Conservation (phyloP, 2,888 invertebrate species). For the Drosophila longiperda region DNA sequence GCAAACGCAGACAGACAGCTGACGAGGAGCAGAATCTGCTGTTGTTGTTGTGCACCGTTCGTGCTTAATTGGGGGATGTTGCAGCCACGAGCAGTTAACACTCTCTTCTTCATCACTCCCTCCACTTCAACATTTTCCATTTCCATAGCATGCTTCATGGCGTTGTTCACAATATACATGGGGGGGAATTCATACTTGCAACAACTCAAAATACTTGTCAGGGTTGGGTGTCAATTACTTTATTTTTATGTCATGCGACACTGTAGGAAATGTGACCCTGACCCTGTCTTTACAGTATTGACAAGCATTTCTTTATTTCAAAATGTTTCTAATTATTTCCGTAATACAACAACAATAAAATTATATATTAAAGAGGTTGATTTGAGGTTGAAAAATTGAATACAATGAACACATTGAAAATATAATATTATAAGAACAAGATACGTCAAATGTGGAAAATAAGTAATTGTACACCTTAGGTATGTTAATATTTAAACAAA, state of each 20-base stretch:
- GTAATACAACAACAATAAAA: background rate
- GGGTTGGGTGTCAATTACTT: slow-evolving; percentile 37
- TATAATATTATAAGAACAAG: no score
- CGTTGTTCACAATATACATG: slow-evolving; percentile 13
- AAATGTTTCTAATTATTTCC: background rate
- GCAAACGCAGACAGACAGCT: slow-evolving; percentile 37
- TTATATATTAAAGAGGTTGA: background rate
- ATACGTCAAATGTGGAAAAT: background rate
- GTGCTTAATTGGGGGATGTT: slow-evolving; percentile 45
- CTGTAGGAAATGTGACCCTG: slow-evolving; percentile 15
- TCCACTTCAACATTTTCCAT: slow-evolving; percentile 9
- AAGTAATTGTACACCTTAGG: no score
- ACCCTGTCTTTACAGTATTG: slow-evolving; percentile 1
- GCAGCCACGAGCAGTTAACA: slow-evolving; percentile 7
- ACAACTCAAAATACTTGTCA: background rate
- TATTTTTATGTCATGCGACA: slow-evolving; percentile 15
- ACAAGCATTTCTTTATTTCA: background rate
- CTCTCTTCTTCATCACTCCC: background rate
- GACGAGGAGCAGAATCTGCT: slow-evolving; percentile 29
- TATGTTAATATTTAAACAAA: background rate
- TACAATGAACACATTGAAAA: background rate
- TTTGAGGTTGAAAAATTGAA: background rate
- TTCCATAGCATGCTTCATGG: slow-evolving; percentile 47
- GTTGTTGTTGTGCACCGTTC: slow-evolving; percentile 1
- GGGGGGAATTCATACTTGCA: background rate